phyloP scores from a whole-genome alignment of 2,888 invertebrate genomes.

The Ctena decussata region DNA sequence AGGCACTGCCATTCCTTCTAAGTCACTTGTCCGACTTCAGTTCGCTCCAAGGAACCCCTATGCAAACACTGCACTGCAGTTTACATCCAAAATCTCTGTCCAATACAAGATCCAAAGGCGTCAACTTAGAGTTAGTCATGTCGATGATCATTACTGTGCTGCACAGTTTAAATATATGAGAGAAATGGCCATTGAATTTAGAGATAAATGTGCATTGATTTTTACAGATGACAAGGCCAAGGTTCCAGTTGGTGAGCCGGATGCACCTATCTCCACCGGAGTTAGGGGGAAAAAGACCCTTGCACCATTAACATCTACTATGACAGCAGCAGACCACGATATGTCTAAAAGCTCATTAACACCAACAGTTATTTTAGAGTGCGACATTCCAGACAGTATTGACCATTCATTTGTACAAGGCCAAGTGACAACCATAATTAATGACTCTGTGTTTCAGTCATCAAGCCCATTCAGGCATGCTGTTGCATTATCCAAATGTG shows the following conservation, averaged over 20 bases:
- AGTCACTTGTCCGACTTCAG: slow-evolving; percentile 57
- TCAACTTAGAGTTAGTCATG: slow-evolving; percentile 45
- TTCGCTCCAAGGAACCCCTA: slow-evolving; percentile 62
- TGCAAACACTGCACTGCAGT: slow-evolving; percentile 15
- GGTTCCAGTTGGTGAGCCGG: slow-evolving; percentile 44
- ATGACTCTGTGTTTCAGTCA: slow-evolving; percentile 59
- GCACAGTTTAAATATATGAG: slow-evolving; percentile 53
- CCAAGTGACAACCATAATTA: slow-evolving; percentile 30
- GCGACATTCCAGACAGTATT: slow-evolving; percentile 28
- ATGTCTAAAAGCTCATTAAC: slow-evolving; percentile 41
- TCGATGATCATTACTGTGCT: slow-evolving; percentile 56
- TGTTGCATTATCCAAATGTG: background rate
- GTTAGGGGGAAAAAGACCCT: slow-evolving; percentile 38
- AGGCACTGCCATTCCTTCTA: slow-evolving; percentile 55
- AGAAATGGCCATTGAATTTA: slow-evolving; percentile 37
- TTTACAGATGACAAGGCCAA: slow-evolving; percentile 56
- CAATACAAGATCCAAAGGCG: slow-evolving; percentile 60
- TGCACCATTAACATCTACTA: slow-evolving; percentile 13
- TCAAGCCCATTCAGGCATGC: slow-evolving; percentile 53
- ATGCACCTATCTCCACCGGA: slow-evolving; percentile 31
- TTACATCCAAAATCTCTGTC: slow-evolving; percentile 34
- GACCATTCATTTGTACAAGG: slow-evolving; percentile 52
- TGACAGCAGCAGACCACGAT: slow-evolving; percentile 45
- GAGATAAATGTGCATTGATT: background rate
- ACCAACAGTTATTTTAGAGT: slow-evolving; percentile 42